These are phyloP conservation scores for Bombus sylvicola DNA, from an alignment of 1,140 invertebrate genomes.

Conservation along the genomic window DNA sequence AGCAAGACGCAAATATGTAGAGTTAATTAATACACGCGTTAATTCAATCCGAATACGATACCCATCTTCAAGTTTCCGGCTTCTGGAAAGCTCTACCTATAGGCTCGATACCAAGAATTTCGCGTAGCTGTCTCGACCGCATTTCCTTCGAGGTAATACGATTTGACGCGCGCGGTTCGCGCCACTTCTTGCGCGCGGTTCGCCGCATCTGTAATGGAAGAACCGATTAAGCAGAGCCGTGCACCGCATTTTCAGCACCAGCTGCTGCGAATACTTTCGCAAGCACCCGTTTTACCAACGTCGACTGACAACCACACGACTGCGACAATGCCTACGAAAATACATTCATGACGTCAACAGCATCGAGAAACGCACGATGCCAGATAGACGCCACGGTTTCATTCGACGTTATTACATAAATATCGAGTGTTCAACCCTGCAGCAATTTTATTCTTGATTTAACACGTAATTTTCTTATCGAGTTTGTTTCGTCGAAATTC, in stretches of 20 bases:
- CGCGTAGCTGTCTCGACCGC: constrained; percentile 21
- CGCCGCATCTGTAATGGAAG: constrained; percentile 57
- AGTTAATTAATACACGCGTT: too few relatives aligned
- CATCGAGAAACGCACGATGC: too few relatives aligned
- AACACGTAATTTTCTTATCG: too few relatives aligned
- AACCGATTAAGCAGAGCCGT: constrained; percentile 54
- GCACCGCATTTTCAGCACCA: constrained; percentile 6
- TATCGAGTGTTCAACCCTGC: too few relatives aligned
- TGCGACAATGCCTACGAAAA: not conserved
- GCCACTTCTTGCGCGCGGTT: constrained; percentile 17
- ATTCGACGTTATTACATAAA: too few relatives aligned
- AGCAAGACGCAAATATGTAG: too few relatives aligned
- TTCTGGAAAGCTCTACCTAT: not conserved
- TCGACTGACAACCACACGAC: not conserved
- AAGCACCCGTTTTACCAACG: not conserved
- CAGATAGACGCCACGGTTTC: too few relatives aligned
- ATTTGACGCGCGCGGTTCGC: constrained; percentile 38
- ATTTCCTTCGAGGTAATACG: constrained; percentile 43
- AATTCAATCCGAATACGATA: too few relatives aligned
- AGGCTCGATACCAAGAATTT: constrained; percentile 36
- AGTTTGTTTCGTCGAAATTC: too few relatives aligned
- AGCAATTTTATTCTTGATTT: too few relatives aligned
- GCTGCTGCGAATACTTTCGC: constrained; percentile 8
- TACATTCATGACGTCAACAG: too few relatives aligned
- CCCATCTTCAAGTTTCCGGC: too few relatives aligned